Conservation (phyloP, 2,113 vertebrate genomes). For the Triplophysa dalaica region DNA sequence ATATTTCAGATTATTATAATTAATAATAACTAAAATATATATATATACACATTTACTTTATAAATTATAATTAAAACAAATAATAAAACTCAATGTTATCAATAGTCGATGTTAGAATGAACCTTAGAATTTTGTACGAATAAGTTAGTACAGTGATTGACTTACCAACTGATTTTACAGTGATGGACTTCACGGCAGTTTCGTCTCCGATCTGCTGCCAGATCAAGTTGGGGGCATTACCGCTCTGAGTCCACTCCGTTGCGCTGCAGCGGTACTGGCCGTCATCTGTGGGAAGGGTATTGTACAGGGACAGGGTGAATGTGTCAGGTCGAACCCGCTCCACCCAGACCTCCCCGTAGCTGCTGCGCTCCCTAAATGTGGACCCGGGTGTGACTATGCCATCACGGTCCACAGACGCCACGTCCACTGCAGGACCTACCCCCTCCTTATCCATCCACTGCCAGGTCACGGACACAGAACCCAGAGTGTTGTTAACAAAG, state of each 20-base stretch:
- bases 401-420: conserved; percentile 84
- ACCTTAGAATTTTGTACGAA: no score
- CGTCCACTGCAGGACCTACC: conserved; percentile 70
- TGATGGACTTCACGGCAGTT: conserved; percentile 73
- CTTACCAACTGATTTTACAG: conserved; percentile 92
- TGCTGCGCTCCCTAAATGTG: conserved; percentile 82
- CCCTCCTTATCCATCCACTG: conserved; percentile 81
- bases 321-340: conserved; percentile 79
- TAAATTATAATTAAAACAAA: no score
- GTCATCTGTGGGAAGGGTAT: conserved; percentile 84
- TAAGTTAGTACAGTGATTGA: background rate
- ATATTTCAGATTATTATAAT: no score
- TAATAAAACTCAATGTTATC: no score
- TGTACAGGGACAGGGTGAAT: conserved; percentile 85
- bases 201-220: conserved; percentile 90
- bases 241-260: conserved; percentile 81
- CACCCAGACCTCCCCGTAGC: conserved; percentile 84
- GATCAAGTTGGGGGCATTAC: conserved; percentile 73
- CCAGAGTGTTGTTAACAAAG: conserved; percentile 74
- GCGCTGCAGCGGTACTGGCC: conserved; percentile 89
- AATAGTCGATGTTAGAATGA: no score
- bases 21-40: no score
- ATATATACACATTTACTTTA: no score
- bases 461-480: conserved; percentile 85
- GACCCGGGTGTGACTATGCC: conserved; percentile 81